A percentile compares a stretch with the other conserved stretches of the same genome.
phyloP scores from a whole-genome alignment of 1,140 invertebrate genomes.

The Lepidotrigona ventralis region DNA sequence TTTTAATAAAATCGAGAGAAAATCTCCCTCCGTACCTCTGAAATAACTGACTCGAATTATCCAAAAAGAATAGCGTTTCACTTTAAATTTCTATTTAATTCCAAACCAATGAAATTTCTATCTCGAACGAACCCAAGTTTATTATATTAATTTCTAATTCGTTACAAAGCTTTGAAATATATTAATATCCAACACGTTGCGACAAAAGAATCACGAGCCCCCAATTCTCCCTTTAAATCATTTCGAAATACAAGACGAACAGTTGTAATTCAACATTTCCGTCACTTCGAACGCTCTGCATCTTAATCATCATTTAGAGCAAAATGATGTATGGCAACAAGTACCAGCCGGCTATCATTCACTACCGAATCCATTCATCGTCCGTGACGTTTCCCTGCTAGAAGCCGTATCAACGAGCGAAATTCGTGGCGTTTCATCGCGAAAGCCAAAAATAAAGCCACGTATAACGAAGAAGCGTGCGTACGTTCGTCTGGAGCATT shows the following conservation, averaged over 20 bases:
- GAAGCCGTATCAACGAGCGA: not conserved
- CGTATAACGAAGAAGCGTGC: too few species aligned
- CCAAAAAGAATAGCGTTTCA: too few species aligned
- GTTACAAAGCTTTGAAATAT: too few species aligned
- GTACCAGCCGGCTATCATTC: not conserved
- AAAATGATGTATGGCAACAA: not conserved
- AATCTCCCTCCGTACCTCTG: too few species aligned
- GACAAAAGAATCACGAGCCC: not conserved
- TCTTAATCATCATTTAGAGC: not conserved
- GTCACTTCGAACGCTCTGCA: rapidly evolving
- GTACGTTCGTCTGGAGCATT: not conserved
- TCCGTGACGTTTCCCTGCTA: not conserved
- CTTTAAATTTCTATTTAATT: too few species aligned
- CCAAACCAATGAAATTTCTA: too few species aligned
- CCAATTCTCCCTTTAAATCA: not conserved
- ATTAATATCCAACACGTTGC: not conserved
- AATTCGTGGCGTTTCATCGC: not conserved
- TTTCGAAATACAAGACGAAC: not conserved
- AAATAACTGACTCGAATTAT: too few species aligned
- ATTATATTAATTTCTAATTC: too few species aligned
- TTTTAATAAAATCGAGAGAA: too few species aligned
- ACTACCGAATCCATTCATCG: not conserved
- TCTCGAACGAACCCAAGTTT: too few species aligned
- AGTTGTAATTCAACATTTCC: not conserved
- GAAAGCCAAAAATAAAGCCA: not conserved